Evolutionary conservation across 2,888 invertebrate genomes (phyloP), one percentile per base, ranked within the genome.

Genomic region (Cheilosia vulpina): DNA sequence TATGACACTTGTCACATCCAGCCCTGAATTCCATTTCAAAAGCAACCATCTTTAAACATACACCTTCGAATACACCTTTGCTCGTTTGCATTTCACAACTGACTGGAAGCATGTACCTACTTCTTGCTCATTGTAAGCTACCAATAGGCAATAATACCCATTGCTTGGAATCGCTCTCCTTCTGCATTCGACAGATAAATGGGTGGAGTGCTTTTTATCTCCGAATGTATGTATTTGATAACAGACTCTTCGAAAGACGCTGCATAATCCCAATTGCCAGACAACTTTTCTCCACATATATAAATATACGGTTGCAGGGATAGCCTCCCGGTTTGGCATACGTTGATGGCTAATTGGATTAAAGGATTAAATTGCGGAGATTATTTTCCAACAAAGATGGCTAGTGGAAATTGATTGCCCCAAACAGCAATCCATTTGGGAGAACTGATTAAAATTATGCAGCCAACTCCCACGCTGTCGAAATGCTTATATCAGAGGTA

Each of bases 331-430:
- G 19, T 21, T 13, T 15, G n/a, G 7, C 15, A 31, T 15, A 31
- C 27, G n/a, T n/a, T 7, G 53, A n/a, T 27, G 31, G 27, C 53
- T 53, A 53, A 53, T 53, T 53, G 53, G 53, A 53, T 53, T 53
- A 53, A 27, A 15, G n/a, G 53, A 53, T 53, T 53, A 27, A 53
- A 53, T 53, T n/a, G 53, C 27, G n/a, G 27, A 4, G 53, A 53
- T 53, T 53, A 31, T 24, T 31, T 53, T 53, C 4, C 53, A 53
- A 53, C n/a, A 17, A 53, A 24, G 24, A 31, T 7, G n/a, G 27
- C 24, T 6, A 13, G 6, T 53, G 53, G 3, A n/a, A 31, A 7
- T 27, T n/a, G n/a, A n/a, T 27, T 15, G 24, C 24, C n/a, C n/a
- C 27, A 53, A 50, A 52, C 21, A 31, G 13, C 38, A 53, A n/a